phyloP scores from a whole-genome alignment of 2,888 invertebrate genomes.

The Noctua janthe region DNA sequence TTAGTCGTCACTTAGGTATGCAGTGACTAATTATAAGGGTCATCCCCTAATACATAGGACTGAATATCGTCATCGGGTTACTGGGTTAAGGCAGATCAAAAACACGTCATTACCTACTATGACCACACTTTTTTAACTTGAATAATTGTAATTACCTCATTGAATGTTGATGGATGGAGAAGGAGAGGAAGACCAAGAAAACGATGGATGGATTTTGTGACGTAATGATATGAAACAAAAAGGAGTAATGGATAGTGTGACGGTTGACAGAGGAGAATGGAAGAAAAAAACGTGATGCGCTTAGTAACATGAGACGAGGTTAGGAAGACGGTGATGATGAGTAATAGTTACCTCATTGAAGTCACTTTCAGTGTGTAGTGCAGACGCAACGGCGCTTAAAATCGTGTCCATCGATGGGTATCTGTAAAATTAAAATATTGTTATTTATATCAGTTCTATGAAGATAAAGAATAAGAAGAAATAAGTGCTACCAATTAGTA shows the following conservation, averaged over 20 bases:
- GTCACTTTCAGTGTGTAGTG: conserved; percentile 79
- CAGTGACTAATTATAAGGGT: not conserved
- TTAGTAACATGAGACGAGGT: too few species aligned
- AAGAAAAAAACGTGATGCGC: too few species aligned
- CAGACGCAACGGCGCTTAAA: conserved; percentile 75
- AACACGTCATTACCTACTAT: not conserved
- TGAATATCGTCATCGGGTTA: not conserved
- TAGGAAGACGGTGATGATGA: too few species aligned
- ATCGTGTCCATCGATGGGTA: conserved; percentile 80
- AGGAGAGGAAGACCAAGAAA: too few species aligned
- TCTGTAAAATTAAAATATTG: conserved; percentile 70
- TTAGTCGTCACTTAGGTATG: not conserved
- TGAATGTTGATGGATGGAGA: conserved; percentile 60
- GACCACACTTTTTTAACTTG: not conserved
- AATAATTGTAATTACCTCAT: conserved; percentile 73
- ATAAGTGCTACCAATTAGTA: not conserved
- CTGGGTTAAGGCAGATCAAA: not conserved
- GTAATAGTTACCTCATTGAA: conserved; percentile 77
- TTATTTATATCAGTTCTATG: not conserved
- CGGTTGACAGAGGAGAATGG: too few species aligned
- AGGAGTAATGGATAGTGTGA: too few species aligned
- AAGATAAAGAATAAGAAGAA: not conserved
- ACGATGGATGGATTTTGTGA: too few species aligned
- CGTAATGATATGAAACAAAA: too few species aligned
- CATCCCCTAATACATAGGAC: not conserved